Base-by-base conservation (phyloP, 2,888 invertebrate species). In the Rhodophaea formosa region DNA sequence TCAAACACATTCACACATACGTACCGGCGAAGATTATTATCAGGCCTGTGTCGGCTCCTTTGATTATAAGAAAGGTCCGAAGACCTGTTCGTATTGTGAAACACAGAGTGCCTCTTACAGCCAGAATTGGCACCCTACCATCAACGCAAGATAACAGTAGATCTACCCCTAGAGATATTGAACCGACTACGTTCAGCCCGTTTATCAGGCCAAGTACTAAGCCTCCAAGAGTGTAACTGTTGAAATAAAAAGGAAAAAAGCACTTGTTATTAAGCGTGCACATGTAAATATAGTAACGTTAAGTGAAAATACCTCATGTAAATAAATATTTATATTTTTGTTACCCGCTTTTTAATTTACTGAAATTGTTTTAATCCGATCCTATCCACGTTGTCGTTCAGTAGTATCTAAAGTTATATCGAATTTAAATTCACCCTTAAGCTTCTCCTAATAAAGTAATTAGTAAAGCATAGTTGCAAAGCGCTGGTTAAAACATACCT, bases 1-100 rank as follows among this genome's bases (percentile, higher is more conserved):
- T 81, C 8, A 85, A 81, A 61, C 83, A 88, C 59, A 63, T 86
- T 0, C 86, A 89, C 62, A 75, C 81, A 0, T 88, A 74, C 61
- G 74, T 84, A 56, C 89, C 90, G 23, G 68, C 81, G 3, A 88
- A 82, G 65, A 79, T 89, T 14, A 78, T 88, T 29, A 77, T 90
- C 6, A 77, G 84, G 60, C 87, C 88, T 10, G 73, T 83, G 8
- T 60, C 66, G 6, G 68, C 71, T 43, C 55, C 39, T 12, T 35
- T 74, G 2, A 82, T 74, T 62, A 56, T 79, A 44, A 79, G 74
- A 14, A 69, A 72, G 32, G 66, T 81, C n/a, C 69, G 67, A 59
- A 65, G 70, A 3, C 77, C 74, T 15, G 68, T 66, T 0, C 71
- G 78, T 53, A 62, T 79, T 12, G 68, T 79, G 10, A 70, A 68